Base-by-base conservation (phyloP, 1,140 invertebrate genomes). In the Acromyrmex echinatior region DNA sequence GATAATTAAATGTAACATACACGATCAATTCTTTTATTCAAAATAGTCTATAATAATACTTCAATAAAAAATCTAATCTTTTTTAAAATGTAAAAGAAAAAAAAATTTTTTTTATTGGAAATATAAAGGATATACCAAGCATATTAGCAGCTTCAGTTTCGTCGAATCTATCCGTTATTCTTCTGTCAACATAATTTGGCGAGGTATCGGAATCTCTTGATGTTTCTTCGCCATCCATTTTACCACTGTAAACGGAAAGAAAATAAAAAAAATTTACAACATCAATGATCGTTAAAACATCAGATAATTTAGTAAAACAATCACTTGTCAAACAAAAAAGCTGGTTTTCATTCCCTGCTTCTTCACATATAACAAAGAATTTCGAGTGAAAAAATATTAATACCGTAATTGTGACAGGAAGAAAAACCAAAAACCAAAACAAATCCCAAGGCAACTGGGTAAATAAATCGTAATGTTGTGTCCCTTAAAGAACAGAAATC, bases 91-190 rank as follows among this genome's bases (percentile, higher is more conserved):
- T 53, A 85, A 84, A 86, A 1, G 21, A 56, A 65, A 25, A 10
- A 82, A 16, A 10, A 82, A 16, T 25, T 62, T 9, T 25, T 76
- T 58, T 16, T 84, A 60, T 5, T 84, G 5, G 60, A 58, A 60
- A 51, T 31, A 84, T 86, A 76, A 1, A 56, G 21, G 62, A 94
- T 39, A 94, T 96, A 98, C 98, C 97, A 70, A 99, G 96, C 98
- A 99, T 99, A 95, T 99, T 99, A 56, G 99, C 99, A 84, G 98
- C 99, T 96, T 99, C 99, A 9, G 98, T 99, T 96, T 99, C 99
- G 93, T 99, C 98, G 95, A 98, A 98, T 81, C 97, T 96, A 25
- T 98, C 97, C 28, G 97, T 96, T 88, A 97, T 97, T 91, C 98
- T 96, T 86, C 96, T 93, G 88, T 97, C 96, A 88, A 96, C 96